phyloP scores from a whole-genome alignment of 2,797 vertebrate genomes.

The Ceryle rudis region DNA sequence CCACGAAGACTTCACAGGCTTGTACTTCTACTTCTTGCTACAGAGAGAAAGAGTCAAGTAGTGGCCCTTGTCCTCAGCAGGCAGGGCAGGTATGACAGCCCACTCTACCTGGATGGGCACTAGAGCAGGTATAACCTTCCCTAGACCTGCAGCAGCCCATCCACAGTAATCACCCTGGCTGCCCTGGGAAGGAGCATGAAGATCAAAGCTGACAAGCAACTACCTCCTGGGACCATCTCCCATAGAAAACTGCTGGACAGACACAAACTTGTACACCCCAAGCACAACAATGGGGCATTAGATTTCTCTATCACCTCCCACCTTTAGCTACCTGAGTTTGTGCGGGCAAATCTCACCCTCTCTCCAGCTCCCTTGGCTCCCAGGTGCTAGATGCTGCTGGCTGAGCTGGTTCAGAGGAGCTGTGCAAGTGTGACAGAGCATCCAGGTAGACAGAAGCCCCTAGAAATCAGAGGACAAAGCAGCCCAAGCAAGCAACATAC shows the following conservation, averaged over 20 bases:
- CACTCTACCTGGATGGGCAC: accelerated
- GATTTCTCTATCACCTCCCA: background rate
- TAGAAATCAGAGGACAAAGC: background rate
- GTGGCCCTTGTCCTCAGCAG: too few species aligned
- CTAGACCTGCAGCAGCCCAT: accelerated
- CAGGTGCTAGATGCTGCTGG: background rate
- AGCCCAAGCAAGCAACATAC: background rate
- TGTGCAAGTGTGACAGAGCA: background rate
- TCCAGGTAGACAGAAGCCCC: background rate
- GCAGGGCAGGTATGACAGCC: background rate
- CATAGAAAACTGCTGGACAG: background rate
- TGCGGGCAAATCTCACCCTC: background rate
- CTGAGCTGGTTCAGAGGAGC: background rate
- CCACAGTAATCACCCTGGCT: background rate
- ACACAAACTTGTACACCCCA: background rate
- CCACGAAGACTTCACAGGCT: too few species aligned
- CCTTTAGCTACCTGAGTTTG: background rate
- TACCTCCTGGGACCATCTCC: background rate
- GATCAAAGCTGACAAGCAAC: background rate
- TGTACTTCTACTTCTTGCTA: too few species aligned
- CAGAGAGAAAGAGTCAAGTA: too few species aligned
- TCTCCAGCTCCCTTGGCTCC: background rate
- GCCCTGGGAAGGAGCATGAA: background rate
- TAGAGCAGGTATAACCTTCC: background rate
- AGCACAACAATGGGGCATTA: accelerated